A percentile compares a stretch with the other conserved stretches of the same genome.
phyloP scores from a whole-genome alignment of 1,140 invertebrate genomes.

The Drosophila malerkotliana region DNA sequence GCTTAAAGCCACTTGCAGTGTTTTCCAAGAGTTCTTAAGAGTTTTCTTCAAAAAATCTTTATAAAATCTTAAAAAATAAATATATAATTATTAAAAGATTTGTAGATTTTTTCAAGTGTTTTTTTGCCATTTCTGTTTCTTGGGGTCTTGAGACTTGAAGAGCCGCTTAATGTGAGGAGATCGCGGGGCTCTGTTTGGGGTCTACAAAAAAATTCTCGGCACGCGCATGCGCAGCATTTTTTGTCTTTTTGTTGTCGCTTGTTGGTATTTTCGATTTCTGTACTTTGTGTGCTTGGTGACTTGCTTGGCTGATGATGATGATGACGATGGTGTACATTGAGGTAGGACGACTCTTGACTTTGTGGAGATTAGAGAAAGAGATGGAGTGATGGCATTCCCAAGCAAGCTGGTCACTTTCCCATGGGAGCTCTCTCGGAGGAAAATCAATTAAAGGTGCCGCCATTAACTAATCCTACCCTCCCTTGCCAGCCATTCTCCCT shows the following conservation, averaged over 20 bases:
- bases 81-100: background rate
- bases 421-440: conserved; percentile 41
- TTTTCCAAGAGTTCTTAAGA: too few species aligned
- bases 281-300: background rate
- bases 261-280: conserved; percentile 16
- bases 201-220: conserved; percentile 19
- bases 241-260: conserved; percentile 19
- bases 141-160: background rate
- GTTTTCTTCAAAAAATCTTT: too few species aligned
- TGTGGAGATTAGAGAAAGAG: background rate
- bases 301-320: conserved; percentile 8
- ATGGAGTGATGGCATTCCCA: background rate
- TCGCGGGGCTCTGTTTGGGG: conserved; percentile 8
- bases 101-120: background rate
- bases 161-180: background rate
- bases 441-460: conserved; percentile 68
- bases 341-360: conserved; percentile 41
- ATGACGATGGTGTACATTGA: conserved; percentile 19
- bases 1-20: background rate
- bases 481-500: background rate
- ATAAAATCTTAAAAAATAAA: background rate
- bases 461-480: conserved; percentile 20
- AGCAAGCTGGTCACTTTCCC: conserved; percentile 44
- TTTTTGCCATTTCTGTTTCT: conserved; percentile 7
- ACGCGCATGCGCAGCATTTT: conserved; percentile 58